Base-by-base conservation (phyloP, 2,888 invertebrate species). In the Quadroppia sp. region DNA sequence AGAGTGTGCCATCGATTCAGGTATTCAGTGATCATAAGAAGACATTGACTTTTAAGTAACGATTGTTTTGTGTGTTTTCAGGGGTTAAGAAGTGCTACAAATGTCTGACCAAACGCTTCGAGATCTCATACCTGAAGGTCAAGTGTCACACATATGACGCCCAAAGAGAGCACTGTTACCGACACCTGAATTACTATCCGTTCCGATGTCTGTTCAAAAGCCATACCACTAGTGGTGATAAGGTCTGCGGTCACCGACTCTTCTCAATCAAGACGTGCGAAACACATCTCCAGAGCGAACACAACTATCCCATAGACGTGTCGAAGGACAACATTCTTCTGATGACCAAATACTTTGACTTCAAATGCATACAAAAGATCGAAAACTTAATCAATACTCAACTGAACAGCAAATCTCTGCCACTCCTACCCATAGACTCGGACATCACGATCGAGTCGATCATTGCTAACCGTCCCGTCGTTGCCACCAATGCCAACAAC, bases 131-230 rank as follows among this genome's bases (percentile, higher is more conserved):
- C 17, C n/a, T 61, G 6, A 61, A n/a, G 15, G 11, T n/a, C n/a
- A n/a, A n/a, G 7, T 4, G 4, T 2, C 32, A n/a, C n/a, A n/a
- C 61, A n/a, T 17, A 25, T 9, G 32, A 61, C 3, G 32, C 6
- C n/a, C 61, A 36, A 17, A 15, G n/a, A n/a, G 13, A 32, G 7
- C 61, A 61, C 61, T 61, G 61, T 36, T 61, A 32, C 15, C 30
- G n/a, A n/a, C 61, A 61, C n/a, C 32, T 61, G n/a, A 11, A 30
- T 17, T 61, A 32, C n/a, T 61, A 61, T 32, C 61, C 61, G 32
- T 61, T 32, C n/a, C n/a, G 30, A 3, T 61, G 61, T 36, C 61
- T 28, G n/a, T 61, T 32, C n/a, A n/a, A n/a, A n/a, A 6, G 3
- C 17, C 2, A 17, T 7, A n/a, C n/a, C 2, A 32, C n/a, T 11